Conservation (phyloP, 2,113 vertebrate genomes). For the Rhabdornis inornatus region DNA sequence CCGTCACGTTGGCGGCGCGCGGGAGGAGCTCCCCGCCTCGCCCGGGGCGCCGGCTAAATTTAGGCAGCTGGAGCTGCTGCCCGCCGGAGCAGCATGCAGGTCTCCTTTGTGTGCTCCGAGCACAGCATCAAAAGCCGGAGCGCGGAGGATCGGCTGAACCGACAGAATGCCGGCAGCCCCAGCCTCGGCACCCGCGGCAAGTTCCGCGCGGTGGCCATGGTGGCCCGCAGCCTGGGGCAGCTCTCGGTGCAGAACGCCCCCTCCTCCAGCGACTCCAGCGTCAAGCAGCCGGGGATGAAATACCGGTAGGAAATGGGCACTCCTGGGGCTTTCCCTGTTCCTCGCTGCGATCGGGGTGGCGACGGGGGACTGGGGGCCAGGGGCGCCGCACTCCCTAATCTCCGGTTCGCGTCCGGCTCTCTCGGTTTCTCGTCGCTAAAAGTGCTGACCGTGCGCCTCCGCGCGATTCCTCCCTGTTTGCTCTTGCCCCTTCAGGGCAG, state of each 20-base stretch:
- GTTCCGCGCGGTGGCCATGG: slow-evolving; percentile 92
- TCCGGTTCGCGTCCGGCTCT: background rate
- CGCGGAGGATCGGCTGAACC: slow-evolving; percentile 86
- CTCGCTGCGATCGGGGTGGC: background rate
- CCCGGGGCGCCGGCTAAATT: slow-evolving; percentile 57
- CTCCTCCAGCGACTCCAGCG: slow-evolving; percentile 76
- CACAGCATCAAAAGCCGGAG: slow-evolving; percentile 88
- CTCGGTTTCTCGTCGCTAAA: background rate
- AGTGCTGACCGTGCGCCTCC: background rate
- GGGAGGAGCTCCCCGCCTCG: slow-evolving; percentile 58
- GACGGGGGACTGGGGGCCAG: background rate
- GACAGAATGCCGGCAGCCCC: slow-evolving; percentile 89
- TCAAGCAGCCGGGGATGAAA: slow-evolving; percentile 89
- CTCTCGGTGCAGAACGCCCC: slow-evolving; percentile 86
- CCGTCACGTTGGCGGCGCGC: slow-evolving; percentile 49
- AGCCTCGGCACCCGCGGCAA: slow-evolving; percentile 84
- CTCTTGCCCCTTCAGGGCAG: background rate
- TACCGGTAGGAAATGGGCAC: slow-evolving; percentile 82
- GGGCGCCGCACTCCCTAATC: background rate
- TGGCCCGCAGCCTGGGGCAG: slow-evolving; percentile 92
- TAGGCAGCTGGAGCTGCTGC: slow-evolving; percentile 46
- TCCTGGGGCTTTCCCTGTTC: background rate
- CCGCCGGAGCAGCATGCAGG: slow-evolving; percentile 83
- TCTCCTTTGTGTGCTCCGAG: slow-evolving; percentile 93
- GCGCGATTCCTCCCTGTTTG: background rate